Evolutionary conservation across 2,113 vertebrate species (phyloP), one percentile per base, ranked within the genome.

Genomic region (Macrotis lagotis): DNA sequence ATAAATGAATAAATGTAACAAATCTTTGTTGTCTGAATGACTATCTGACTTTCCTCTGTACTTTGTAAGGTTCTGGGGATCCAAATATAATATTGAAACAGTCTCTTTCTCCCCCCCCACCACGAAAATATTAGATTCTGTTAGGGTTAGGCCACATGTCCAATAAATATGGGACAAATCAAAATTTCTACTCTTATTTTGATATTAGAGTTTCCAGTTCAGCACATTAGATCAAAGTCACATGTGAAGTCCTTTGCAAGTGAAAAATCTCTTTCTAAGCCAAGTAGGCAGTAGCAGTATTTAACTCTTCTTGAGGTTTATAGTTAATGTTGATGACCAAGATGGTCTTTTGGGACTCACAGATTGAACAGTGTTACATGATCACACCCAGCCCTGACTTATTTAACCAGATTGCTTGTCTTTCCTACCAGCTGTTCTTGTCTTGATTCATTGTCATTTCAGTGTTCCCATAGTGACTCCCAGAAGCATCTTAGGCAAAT

Each of bases 241-340:
- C 96, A 96, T 95, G 96, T 98, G 98, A 98, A 98, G 66, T 94
- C 95, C 94, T 96, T 93, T 97, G 97, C 88, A 97, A 97, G 94
- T 95, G 95, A 98, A 98, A 98, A 98, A 96, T 97, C 95, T 95
- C 96, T 97, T 93, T 96, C 98, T 95, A 98, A 98, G 95, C 98
- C 96, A 98, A 98, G 96, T 93, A 96, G 96, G 92, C 96, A 98
- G 96, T 97, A 97, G 97, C 97, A 98, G 97, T 96, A 95, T 94
- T 98, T 88, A 93, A 93, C 98, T 98, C 91, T 98, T 97, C 48
- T 48, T 97, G 93, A 91, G 59, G 96, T 97, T 98, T 97, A 96
- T 28, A 95, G 97, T 98, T 97, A 97, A 91, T 97, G 59, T 91
- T 97, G 96, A 98, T 97, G 94, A 83, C 90, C 95, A 88, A 97